These are phyloP conservation scores for Cercopithecus diana DNA, from an alignment of 2,797 vertebrate genomes.

Conservation along the genomic window DNA sequence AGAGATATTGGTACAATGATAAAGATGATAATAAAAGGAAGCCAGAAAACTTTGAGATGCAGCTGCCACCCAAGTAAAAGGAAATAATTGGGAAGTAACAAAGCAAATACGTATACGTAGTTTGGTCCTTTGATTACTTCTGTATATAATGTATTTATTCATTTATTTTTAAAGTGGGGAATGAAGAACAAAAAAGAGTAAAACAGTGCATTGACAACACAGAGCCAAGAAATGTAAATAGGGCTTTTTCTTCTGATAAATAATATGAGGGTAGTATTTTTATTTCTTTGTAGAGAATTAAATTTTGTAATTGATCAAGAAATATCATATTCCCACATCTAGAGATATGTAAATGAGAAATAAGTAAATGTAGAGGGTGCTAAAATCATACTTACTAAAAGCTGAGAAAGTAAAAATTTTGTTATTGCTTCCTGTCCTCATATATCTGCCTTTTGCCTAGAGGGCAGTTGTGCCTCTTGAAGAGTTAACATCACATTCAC, in stretches of 20 bases:
- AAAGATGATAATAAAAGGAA: not conserved
- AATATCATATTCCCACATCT: not conserved
- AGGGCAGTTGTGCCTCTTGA: not conserved
- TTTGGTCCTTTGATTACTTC: not conserved
- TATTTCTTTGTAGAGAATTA: not conserved
- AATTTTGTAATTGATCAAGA: not conserved
- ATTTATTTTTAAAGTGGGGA: not conserved
- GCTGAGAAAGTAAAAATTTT: fast-evolving
- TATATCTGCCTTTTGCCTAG: not conserved
- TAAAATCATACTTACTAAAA: not conserved
- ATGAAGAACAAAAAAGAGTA: not conserved
- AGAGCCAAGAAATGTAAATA: not conserved
- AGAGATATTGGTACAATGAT: not conserved
- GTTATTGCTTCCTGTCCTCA: not conserved
- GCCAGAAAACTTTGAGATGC: not conserved
- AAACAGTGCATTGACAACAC: not conserved
- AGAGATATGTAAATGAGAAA: not conserved
- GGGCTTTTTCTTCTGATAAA: not conserved
- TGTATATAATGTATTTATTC: not conserved
- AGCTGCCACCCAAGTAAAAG: not conserved
- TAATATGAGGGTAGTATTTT: not conserved
- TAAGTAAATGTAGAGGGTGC: not conserved
- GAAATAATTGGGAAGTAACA: not conserved
- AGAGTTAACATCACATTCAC: not conserved
- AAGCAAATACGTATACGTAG: not conserved